A percentile compares a stretch with the other conserved stretches of the same genome.
Conservation (phyloP, 2,797 vertebrate species). For the Helostoma temminkii region DNA sequence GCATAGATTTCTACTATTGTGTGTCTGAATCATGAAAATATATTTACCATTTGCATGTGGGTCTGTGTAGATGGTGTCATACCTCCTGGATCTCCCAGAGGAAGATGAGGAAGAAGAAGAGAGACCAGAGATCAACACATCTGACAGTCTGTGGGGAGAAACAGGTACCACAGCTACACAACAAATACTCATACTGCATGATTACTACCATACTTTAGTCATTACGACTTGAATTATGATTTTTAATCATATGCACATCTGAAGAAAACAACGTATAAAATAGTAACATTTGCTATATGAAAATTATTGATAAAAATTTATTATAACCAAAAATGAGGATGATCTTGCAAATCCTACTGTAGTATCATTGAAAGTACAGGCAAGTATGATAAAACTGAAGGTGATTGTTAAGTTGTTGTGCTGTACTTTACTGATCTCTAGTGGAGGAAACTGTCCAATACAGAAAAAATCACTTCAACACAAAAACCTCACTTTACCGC, state of each 20-base stretch:
- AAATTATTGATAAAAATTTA: no score
- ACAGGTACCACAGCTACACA: slow-evolving; percentile 86
- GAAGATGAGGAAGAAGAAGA: slow-evolving; percentile 94
- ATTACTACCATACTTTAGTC: not conserved
- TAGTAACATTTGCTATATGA: no score
- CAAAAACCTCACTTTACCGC: not conserved
- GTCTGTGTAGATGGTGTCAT: slow-evolving; percentile 89
- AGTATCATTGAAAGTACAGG: not conserved
- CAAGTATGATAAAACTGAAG: not conserved
- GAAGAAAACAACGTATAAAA: not conserved
- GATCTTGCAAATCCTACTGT: not conserved
- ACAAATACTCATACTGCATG: not conserved
- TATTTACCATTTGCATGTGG: slow-evolving; percentile 4
- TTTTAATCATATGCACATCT: not conserved
- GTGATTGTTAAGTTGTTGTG: not conserved
- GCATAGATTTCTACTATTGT: not conserved
- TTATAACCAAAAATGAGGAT: not conserved
- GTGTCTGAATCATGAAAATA: not conserved
- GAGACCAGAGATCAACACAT: slow-evolving; percentile 93
- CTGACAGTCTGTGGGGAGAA: slow-evolving; percentile 97
- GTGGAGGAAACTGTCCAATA: slow-evolving; percentile 2
- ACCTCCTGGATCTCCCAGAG: slow-evolving; percentile 94
- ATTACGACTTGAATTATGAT: no score
- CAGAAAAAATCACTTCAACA: not conserved
- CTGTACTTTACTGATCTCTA: slow-evolving; percentile 10